phyloP scores from a whole-genome alignment of 2,113 vertebrate species.

The Egretta garzetta region DNA sequence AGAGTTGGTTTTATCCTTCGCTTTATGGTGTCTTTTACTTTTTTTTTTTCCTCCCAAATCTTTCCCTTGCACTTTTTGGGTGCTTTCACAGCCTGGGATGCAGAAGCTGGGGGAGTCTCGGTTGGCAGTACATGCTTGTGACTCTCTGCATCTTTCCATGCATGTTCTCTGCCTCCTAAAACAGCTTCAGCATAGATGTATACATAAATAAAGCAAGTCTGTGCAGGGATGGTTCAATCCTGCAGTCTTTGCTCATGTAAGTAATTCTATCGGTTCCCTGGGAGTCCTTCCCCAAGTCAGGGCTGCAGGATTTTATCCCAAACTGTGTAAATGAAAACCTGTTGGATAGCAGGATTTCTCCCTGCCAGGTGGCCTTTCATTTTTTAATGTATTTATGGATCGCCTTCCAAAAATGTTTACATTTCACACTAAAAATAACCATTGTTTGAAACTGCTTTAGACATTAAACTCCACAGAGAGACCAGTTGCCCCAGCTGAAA shows the following conservation, averaged over 20 bases:
- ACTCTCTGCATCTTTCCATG: not conserved
- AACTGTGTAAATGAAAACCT: not conserved
- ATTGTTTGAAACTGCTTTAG: constrained; percentile 63
- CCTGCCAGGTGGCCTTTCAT: not conserved
- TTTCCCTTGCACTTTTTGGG: not conserved
- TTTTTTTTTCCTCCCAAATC: not conserved
- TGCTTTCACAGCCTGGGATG: not conserved
- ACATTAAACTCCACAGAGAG: constrained; percentile 68
- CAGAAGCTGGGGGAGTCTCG: not conserved
- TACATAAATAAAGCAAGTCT: not conserved
- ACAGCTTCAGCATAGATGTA: not conserved
- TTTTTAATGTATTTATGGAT: not conserved
- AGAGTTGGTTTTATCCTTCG: not conserved
- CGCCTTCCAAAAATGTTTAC: not conserved
- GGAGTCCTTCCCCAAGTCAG: not conserved
- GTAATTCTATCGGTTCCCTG: not conserved
- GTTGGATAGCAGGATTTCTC: not conserved
- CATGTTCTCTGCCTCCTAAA: not conserved
- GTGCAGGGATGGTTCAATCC: not conserved
- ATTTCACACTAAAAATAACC: not conserved
- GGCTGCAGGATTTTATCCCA: not conserved
- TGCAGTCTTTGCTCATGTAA: not conserved
- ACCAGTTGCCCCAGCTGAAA: constrained; percentile 35
- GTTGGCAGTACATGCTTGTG: not conserved
- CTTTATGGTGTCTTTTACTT: not conserved